Conservation (phyloP, 1,140 invertebrate genomes). For the Bombyx mandarina region DNA sequence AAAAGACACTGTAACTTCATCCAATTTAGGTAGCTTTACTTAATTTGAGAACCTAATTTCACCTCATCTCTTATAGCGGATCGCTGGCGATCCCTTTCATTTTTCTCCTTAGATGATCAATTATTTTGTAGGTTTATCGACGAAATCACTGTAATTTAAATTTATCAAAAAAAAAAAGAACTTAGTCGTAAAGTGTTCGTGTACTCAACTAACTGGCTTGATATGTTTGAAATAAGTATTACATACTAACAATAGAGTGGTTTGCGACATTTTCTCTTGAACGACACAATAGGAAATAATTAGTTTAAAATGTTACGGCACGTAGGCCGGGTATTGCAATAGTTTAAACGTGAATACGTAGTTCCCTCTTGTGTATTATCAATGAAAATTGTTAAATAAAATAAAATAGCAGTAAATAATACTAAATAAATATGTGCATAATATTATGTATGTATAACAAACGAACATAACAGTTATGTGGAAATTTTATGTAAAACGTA, state of each 20-base stretch:
- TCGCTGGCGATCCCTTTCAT: conserved; percentile 63
- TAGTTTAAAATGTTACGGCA: conserved; percentile 22
- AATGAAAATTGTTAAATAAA: too few relatives aligned
- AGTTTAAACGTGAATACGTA: conserved; percentile 18
- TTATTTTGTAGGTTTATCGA: conserved; percentile 45
- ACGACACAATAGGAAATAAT: conserved; percentile 14
- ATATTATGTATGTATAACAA: too few relatives aligned
- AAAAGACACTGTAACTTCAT: conserved; percentile 39
- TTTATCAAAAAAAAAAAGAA: conserved; percentile 35
- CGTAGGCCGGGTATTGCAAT: conserved; percentile 63
- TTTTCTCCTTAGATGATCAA: conserved; percentile 57
- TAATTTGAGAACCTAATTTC: conserved; percentile 54
- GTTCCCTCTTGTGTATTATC: not conserved
- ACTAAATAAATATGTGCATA: too few relatives aligned
- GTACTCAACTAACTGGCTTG: conserved; percentile 61
- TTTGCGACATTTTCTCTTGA: conserved; percentile 52
- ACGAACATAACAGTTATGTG: too few relatives aligned
- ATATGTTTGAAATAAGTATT: conserved; percentile 44
- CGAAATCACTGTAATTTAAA: conserved; percentile 20
- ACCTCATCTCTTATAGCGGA: conserved; percentile 57
- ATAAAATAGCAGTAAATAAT: too few relatives aligned
- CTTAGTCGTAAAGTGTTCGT: conserved; percentile 46
- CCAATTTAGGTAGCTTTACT: conserved; percentile 56
- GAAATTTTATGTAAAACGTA: too few relatives aligned
- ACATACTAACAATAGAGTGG: conserved; percentile 60